Percentiles rank a stretch among this genome's conserved stretches.
phyloP scores from a whole-genome alignment of 2,888 invertebrate species.

The Tiliacea aurago region DNA sequence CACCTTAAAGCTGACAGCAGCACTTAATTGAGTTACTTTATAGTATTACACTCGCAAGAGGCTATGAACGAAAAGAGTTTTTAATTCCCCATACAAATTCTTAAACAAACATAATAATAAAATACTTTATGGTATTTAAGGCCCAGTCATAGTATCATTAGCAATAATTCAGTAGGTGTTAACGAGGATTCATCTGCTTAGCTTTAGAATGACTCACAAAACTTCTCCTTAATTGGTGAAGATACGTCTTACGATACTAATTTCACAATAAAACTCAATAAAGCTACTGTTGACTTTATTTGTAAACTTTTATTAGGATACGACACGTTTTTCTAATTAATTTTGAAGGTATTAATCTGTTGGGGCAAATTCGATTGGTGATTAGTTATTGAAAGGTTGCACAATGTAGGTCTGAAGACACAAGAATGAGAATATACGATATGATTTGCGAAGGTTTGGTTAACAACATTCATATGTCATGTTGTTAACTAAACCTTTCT shows the following conservation, averaged over 20 bases:
- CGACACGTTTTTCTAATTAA: conserved; percentile 71
- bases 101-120: neutral
- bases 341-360: conserved; percentile 40
- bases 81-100: neutral
- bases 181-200: conserved; percentile 56
- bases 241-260: conserved; percentile 47
- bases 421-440: neutral
- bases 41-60: neutral
- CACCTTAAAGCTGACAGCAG: neutral
- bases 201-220: conserved; percentile 66
- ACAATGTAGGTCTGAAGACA: too few relatives aligned
- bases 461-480: too few relatives aligned
- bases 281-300: conserved; percentile 67
- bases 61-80: neutral
- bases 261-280: conserved; percentile 65
- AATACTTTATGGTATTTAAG: conserved; percentile 12
- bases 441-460: neutral
- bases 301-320: conserved; percentile 64
- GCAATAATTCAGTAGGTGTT: conserved; percentile 58
- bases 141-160: conserved; percentile 41
- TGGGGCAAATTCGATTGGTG: conserved; percentile 17
- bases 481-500: too few relatives aligned
- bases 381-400: conserved; percentile 35
- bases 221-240: conserved; percentile 57
- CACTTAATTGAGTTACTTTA: neutral